phyloP scores from a whole-genome alignment of 2,797 vertebrate genomes.

The Adrianichthys oophorus region DNA sequence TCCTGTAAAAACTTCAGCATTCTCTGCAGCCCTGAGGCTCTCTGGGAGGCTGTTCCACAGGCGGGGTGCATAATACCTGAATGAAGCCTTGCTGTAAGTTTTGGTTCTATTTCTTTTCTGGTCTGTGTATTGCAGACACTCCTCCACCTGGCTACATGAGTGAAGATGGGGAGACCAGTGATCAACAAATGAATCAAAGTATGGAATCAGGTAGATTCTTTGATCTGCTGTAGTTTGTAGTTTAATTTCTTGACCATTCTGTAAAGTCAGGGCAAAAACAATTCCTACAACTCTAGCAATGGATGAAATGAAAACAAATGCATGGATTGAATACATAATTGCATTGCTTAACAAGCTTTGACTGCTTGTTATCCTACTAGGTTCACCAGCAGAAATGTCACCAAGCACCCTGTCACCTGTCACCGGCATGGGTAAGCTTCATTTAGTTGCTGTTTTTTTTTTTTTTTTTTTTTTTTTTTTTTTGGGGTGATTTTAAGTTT shows the following conservation, averaged over 20 bases:
- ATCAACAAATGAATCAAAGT: constrained; percentile 98
- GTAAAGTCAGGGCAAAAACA: too few species aligned
- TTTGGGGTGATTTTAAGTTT: too few species aligned
- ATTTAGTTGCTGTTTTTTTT: background rate
- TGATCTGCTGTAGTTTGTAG: too few species aligned
- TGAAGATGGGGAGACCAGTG: constrained; percentile 98
- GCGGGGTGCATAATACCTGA: too few species aligned
- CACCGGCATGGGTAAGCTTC: constrained; percentile 86
- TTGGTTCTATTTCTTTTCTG: too few species aligned
- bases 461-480: background rate
- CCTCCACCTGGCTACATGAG: constrained; percentile 98
- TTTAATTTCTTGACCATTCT: too few species aligned
- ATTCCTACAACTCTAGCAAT: too few species aligned
- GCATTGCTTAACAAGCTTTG: background rate
- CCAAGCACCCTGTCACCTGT: constrained; percentile 93
- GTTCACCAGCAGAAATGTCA: constrained; percentile 96
- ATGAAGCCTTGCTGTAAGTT: too few species aligned
- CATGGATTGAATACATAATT: background rate
- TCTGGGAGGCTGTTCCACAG: too few species aligned
- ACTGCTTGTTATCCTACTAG: constrained; percentile 60
- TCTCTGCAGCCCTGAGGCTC: too few species aligned
- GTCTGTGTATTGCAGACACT: constrained; percentile 81
- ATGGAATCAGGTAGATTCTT: constrained; percentile 90
- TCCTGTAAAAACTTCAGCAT: too few species aligned
- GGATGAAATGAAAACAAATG: background rate